Evolutionary conservation across 2,888 invertebrate species (phyloP).

Genomic region (Teinopalpus imperialis): DNA sequence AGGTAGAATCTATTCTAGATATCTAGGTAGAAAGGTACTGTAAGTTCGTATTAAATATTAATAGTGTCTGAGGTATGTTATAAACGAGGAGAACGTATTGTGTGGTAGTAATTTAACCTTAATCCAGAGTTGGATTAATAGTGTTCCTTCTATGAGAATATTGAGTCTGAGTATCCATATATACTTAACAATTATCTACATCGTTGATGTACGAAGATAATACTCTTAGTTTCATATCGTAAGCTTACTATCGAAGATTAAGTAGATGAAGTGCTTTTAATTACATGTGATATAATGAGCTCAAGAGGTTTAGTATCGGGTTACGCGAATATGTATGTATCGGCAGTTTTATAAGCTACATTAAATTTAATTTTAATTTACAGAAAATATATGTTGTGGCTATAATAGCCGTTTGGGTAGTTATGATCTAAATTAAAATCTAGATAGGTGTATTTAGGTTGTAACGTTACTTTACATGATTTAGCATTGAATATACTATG

Average conservation of each 20-base stretch:
- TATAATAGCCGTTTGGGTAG: no score
- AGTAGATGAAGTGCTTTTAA: conserved; percentile 26
- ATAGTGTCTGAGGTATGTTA: no score
- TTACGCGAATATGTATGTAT: not conserved
- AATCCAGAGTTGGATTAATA: conserved; percentile 52
- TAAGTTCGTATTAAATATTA: no score
- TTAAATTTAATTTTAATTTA: no score
- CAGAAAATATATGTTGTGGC: no score
- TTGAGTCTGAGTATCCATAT: conserved; percentile 46
- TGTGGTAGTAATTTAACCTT: conserved; percentile 41
- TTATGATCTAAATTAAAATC: no score
- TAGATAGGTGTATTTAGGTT: no score
- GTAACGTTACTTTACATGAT: no score
- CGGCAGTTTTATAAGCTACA: conserved; percentile 3
- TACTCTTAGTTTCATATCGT: conserved; percentile 27
- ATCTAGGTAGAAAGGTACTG: no score
- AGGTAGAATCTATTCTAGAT: no score
- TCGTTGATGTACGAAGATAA: conserved; percentile 16
- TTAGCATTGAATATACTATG: not conserved
- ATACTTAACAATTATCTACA: conserved; percentile 31
- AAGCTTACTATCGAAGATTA: conserved; percentile 28
- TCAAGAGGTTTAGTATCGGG: conserved; percentile 14
- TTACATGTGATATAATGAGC: conserved; percentile 22
- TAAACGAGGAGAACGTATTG: no score
- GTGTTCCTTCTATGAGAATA: conserved; percentile 53